Evolutionary conservation across 2,888 invertebrate genomes (phyloP), one percentile per base, ranked within the genome.

Genomic region (Apamea anceps): DNA sequence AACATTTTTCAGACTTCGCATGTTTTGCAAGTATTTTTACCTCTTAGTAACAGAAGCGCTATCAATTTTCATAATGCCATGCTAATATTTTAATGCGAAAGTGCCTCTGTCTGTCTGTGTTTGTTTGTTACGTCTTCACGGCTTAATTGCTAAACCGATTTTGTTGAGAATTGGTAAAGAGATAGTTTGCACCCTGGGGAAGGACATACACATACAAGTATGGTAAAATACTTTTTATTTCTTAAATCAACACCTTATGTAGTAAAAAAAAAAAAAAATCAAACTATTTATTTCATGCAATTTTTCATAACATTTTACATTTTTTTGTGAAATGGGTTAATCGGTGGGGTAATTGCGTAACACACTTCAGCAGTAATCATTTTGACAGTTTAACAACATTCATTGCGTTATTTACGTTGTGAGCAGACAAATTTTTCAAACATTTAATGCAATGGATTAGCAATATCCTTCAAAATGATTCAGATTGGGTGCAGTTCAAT

Each of bases 1-100:
- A 72, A 63, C 18, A 63, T 68, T 68, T 81, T 57, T 75, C 48
- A 54, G 45, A 54, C 15, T 51, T 51, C 25, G 37, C 48, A 51
- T 68, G 45, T 25, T 25, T 60, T 54, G 5, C 25, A 62, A 60
- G n/a, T 63, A 68, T 68, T 76, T 79, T 66, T 82, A 65, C 18
- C 45, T 15, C 45, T 78, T 68, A 54, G 79, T 25, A 28, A 68
- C 28, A 45, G 45, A 77, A 68, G 6, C 28, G 45, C 18, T 45
- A 81, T 63, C 37, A 57, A 42, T 81, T 78, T 68, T 60, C 51
- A 60, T 51, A 66, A 48, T 28, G 42, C 25, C 12, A 25, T 54
- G 10, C 45, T 57, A 28, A 60, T 51, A 63, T 51, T 80, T 77
- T 21, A 77, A 51, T 60, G 45, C 42, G 13, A 79, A 51, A 42